A percentile compares a stretch with the other conserved stretches of the same genome.
Conservation (phyloP, 1,140 invertebrate genomes). For the Drosophila nigrodunni region DNA sequence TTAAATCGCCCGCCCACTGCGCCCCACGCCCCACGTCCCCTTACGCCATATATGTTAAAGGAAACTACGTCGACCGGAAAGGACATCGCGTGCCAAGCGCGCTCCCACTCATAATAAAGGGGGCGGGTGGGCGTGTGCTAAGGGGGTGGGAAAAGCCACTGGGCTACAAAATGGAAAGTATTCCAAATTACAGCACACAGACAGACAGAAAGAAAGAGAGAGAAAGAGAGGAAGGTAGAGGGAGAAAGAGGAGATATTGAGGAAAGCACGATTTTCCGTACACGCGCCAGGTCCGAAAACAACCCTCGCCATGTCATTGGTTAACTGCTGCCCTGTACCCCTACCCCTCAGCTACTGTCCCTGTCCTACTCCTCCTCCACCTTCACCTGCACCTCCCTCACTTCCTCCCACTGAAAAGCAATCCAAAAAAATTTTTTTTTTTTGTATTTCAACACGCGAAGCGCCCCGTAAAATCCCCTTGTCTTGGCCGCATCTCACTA, state of each 20-base stretch:
- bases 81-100: conserved; percentile 80
- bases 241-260: neutral
- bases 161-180: conserved; percentile 80
- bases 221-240: neutral
- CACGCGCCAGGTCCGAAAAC: conserved; percentile 56
- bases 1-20: no score
- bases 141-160: neutral
- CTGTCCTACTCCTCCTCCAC: neutral
- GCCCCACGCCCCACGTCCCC: neutral
- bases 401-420: conserved; percentile 59
- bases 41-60: conserved; percentile 53
- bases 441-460: conserved; percentile 71
- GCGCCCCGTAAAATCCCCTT: neutral
- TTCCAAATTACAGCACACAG: conserved; percentile 74
- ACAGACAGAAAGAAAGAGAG: conserved; percentile 22
- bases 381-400: conserved; percentile 4
- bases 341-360: no score
- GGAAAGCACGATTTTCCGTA: conserved; percentile 18
- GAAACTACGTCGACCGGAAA: conserved; percentile 81
- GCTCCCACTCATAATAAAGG: conserved; percentile 56
- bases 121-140: conserved; percentile 3
- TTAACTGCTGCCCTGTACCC: conserved; percentile 51
- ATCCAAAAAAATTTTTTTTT: conserved; percentile 65
- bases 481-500: conserved; percentile 15
- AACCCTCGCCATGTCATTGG: conserved; percentile 73